These are phyloP conservation scores for Caenorhabditis imperialis DNA, from an alignment of 2,888 invertebrate genomes.

Conservation along the genomic window DNA sequence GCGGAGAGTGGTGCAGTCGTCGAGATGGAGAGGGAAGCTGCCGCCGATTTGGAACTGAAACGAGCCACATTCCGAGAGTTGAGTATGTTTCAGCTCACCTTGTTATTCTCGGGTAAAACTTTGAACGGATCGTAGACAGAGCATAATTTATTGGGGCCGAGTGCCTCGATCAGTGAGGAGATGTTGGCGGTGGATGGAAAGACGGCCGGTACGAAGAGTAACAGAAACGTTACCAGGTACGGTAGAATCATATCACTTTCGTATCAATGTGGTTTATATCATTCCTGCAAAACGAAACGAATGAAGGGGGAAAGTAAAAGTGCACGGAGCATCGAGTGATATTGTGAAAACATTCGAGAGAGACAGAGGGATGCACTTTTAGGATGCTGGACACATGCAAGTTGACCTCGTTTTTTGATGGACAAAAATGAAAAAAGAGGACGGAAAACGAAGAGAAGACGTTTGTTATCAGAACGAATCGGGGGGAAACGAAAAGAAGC, in stretches of 20 bases:
- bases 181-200: constrained; percentile 46
- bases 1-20: constrained; percentile 71
- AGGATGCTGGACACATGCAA: background rate
- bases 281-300: constrained; percentile 32
- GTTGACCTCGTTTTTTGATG: constrained; percentile 31
- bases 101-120: constrained; percentile 75
- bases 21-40: constrained; percentile 76
- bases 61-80: background rate
- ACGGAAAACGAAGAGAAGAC: constrained; percentile 2
- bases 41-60: constrained; percentile 76
- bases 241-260: constrained; percentile 29
- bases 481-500: background rate
- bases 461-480: constrained; percentile 47
- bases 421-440: constrained; percentile 1
- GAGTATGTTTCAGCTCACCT: constrained; percentile 42
- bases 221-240: constrained; percentile 41
- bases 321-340: background rate
- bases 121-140: constrained; percentile 77
- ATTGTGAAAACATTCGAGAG: background rate
- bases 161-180: constrained; percentile 50
- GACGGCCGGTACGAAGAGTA: constrained; percentile 32
- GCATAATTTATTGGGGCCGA: constrained; percentile 62
- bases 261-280: constrained; percentile 36
- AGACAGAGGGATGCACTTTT: background rate
- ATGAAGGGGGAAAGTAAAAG: background rate